phyloP scores from a whole-genome alignment of 2,113 vertebrate genomes.

The Nothocercus julius region DNA sequence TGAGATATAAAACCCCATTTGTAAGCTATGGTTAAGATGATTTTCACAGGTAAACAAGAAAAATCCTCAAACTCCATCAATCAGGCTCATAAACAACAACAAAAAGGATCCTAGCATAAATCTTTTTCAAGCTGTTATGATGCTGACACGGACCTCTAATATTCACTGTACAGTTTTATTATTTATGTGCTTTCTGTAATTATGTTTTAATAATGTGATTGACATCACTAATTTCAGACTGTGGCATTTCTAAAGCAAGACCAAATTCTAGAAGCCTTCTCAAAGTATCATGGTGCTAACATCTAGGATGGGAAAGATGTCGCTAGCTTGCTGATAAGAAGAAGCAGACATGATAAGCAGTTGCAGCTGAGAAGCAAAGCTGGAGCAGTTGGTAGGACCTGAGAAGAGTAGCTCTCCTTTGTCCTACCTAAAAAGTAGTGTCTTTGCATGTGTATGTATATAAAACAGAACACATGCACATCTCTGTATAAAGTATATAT shows the following conservation, averaged over 20 bases:
- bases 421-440: background rate
- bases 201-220: conserved; percentile 15
- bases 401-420: background rate
- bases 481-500: background rate
- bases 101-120: background rate
- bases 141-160: background rate
- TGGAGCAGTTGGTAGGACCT: background rate
- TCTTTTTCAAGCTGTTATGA: background rate
- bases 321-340: background rate
- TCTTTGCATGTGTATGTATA: background rate
- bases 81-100: background rate
- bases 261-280: background rate
- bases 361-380: background rate
- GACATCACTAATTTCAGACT: conserved; percentile 19
- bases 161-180: conserved; percentile 2
- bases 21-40: background rate
- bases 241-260: conserved; percentile 13
- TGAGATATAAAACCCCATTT: background rate
- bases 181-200: conserved; percentile 31
- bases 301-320: background rate
- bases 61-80: background rate
- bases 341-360: background rate
- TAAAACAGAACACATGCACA: background rate
- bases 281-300: background rate
- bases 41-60: background rate